These are phyloP conservation scores for Didymodactylos carnosus DNA, from an alignment of 2,888 invertebrate species.

Conservation along the genomic window DNA sequence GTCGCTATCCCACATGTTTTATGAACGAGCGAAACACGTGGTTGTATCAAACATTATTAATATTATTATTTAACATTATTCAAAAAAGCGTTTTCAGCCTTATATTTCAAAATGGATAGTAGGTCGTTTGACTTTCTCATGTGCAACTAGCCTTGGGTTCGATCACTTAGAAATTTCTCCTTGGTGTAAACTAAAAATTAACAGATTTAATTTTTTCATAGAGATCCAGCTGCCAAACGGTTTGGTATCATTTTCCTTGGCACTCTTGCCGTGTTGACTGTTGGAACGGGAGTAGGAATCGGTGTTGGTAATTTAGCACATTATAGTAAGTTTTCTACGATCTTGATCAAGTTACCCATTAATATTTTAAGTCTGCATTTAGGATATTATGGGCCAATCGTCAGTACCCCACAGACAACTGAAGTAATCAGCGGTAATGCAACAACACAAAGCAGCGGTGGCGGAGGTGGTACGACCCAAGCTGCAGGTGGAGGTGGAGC, in stretches of 20 bases:
- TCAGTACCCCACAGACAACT: not conserved
- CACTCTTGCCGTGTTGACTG: not conserved
- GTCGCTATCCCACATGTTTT: too few relatives aligned
- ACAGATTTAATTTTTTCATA: not conserved
- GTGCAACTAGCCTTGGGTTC: too few relatives aligned
- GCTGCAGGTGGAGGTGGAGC: too few relatives aligned
- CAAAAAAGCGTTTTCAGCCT: too few relatives aligned
- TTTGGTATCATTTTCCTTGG: not conserved
- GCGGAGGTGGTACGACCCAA: too few relatives aligned
- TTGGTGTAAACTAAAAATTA: too few relatives aligned
- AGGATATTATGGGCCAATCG: not conserved
- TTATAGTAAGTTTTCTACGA: not conserved
- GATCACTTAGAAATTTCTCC: too few relatives aligned
- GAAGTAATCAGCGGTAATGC: not conserved
- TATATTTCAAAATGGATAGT: too few relatives aligned
- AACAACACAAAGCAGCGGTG: not conserved
- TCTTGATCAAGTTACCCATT: not conserved
- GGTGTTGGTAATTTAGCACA: not conserved
- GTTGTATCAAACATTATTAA: too few relatives aligned
- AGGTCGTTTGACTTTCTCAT: too few relatives aligned
- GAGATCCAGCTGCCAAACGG: not conserved
- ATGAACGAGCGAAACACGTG: too few relatives aligned
- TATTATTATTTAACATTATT: too few relatives aligned
- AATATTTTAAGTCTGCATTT: not conserved
- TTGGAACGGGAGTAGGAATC: not conserved